Base-by-base conservation (phyloP, 1,140 invertebrate genomes). In the Cyclargus thomasi region DNA sequence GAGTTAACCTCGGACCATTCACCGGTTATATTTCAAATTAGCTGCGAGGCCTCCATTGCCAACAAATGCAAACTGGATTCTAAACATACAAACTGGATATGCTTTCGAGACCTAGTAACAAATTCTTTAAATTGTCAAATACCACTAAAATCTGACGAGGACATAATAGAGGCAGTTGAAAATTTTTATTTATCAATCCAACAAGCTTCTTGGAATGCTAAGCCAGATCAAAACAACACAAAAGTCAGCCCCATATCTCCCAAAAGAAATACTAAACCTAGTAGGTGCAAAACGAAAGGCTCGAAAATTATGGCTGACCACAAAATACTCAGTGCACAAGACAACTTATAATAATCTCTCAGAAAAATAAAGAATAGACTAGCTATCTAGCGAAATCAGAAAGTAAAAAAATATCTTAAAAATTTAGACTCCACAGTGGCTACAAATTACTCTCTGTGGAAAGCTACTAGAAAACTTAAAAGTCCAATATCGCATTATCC, bases 371-470 rank as follows among this genome's bases (percentile, higher is more conserved):
- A 76, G 71, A 68, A 14, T 53, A 20, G 1, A 20, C 35, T 74
- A 1, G 17, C 62, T n/a, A 20, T 63, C 11, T 4, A 63, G 10
- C 63, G 70, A 36, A 68, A 78, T 65, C 10, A 17, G 22, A 64
- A 35, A 5, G 62, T 74, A 7, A 63, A 69, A 55, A 67, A 64
- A 14, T 68, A 70, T 55, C 59, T 76, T 14, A 20, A 29, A 62
- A 63, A 68, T 18, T 23, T 75, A 2, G 67, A 69, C 18, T 47
- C 67, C 5, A 78, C 64, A 3, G 39, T 7, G 16, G 64, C 53
- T 5, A 72, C 67, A 2, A 39, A 74, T 22, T 74, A 76, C 36
- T 73, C 72, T 5, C 53, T 78, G 0, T 76, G 68, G 71, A 78
- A 78, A 53, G 69, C 67, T 0, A 14, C 70, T 71, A 3, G 29